Percentiles rank a stretch among this genome's conserved stretches.
Conservation (phyloP, 2,888 invertebrate genomes). For the Drosophila flavopinicola region DNA sequence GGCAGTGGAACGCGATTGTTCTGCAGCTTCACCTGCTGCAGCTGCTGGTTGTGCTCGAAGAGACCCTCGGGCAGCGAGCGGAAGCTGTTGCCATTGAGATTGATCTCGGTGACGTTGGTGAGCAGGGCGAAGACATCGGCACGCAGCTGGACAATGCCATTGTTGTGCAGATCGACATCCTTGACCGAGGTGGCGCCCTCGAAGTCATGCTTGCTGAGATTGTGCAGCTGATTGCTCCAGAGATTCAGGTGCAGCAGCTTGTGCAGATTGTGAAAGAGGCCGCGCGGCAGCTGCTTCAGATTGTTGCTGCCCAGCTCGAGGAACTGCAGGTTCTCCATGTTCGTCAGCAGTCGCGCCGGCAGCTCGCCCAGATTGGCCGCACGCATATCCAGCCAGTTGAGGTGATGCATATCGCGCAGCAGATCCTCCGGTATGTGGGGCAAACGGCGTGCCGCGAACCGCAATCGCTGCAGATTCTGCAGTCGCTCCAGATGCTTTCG, state of each 20-base stretch:
- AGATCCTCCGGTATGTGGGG: conserved; percentile 87
- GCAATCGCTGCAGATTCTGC: conserved; percentile 85
- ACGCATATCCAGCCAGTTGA: conserved; percentile 88
- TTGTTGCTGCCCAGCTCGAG: conserved; percentile 89
- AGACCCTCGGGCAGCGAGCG: conserved; percentile 87
- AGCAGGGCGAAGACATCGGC: conserved; percentile 87
- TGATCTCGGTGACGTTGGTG: conserved; percentile 87
- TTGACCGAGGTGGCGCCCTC: conserved; percentile 87
- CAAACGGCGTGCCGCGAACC: conserved; percentile 87
- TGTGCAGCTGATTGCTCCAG: conserved; percentile 88
- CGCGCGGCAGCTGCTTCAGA: conserved; percentile 87
- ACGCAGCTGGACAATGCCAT: conserved; percentile 87
- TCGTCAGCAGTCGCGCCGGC: conserved; percentile 86
- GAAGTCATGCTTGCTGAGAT: conserved; percentile 87
- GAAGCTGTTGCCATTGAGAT: conserved; percentile 89
- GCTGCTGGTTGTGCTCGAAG: conserved; percentile 86
- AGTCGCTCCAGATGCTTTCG: conserved; percentile 87
- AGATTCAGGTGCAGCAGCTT: conserved; percentile 87
- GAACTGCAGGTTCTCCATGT: conserved; percentile 86
- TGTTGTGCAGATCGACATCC: conserved; percentile 89
- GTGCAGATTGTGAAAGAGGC: conserved; percentile 87
- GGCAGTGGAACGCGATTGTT: conserved; percentile 87
- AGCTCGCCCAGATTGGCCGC: conserved; percentile 87
- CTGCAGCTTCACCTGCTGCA: conserved; percentile 86
- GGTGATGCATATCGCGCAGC: conserved; percentile 86